Conservation (phyloP, 2,888 invertebrate species). For the Clepsis dumicolana region DNA sequence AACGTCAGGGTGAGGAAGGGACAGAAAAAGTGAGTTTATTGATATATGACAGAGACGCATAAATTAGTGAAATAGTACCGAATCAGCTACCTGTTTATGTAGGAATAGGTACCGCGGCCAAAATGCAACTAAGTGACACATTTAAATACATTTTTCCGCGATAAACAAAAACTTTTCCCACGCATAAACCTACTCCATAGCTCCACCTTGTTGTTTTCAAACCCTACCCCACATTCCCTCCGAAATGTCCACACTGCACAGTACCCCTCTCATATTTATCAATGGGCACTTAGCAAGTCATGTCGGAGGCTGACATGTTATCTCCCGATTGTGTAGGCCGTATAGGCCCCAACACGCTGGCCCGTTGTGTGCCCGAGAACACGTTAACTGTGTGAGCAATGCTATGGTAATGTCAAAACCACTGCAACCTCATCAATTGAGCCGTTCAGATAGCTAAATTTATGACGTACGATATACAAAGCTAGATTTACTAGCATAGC, state of each 20-base stretch:
- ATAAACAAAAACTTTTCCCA: background rate
- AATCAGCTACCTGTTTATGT: too few species aligned
- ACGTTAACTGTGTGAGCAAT: slow-evolving; percentile 41
- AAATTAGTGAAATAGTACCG: too few species aligned
- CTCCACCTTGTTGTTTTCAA: background rate
- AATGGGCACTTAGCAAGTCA: slow-evolving; percentile 41
- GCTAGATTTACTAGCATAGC: slow-evolving; percentile 19
- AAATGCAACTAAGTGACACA: background rate
- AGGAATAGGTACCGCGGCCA: background rate
- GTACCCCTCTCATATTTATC: slow-evolving; percentile 34
- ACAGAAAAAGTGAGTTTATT: too few species aligned
- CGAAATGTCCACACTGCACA: slow-evolving; percentile 17
- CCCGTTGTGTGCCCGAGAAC: slow-evolving; percentile 33
- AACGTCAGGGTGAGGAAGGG: too few species aligned
- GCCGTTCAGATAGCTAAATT: slow-evolving; percentile 32
- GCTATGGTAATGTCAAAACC: slow-evolving; percentile 43
- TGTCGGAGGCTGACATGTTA: slow-evolving; percentile 40
- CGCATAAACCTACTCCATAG: background rate
- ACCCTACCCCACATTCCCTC: slow-evolving; percentile 7
- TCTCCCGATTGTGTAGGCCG: slow-evolving; percentile 37
- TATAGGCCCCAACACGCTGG: slow-evolving; percentile 26
- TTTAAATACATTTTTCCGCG: background rate
- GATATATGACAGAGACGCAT: too few species aligned
- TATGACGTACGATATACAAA: slow-evolving; percentile 21
- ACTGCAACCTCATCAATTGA: slow-evolving; percentile 41